A percentile compares a stretch with the other conserved stretches of the same genome.
phyloP scores from a whole-genome alignment of 1,140 invertebrate genomes.

The Campoletis sonorensis region DNA sequence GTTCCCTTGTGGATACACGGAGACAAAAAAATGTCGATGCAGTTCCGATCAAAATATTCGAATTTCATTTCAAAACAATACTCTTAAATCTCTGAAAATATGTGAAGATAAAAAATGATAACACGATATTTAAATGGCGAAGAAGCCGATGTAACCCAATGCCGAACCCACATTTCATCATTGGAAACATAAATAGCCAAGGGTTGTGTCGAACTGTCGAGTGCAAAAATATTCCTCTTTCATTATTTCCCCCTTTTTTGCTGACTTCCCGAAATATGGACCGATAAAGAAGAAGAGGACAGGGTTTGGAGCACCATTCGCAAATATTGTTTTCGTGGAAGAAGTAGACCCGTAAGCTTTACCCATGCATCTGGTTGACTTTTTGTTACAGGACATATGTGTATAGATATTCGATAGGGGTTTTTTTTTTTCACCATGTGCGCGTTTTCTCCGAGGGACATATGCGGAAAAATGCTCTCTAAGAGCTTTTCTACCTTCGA shows the following conservation, averaged over 20 bases:
- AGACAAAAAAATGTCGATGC: no score
- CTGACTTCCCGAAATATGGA: background rate
- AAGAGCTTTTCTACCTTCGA: background rate
- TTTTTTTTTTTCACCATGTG: background rate
- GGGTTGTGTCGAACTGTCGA: background rate
- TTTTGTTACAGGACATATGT: background rate
- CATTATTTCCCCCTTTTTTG: slow-evolving; percentile 1
- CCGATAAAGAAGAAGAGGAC: background rate
- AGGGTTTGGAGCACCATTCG: background rate
- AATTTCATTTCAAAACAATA: no score
- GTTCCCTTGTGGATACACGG: no score
- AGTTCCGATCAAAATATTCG: no score
- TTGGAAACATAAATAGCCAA: background rate
- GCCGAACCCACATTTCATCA: background rate
- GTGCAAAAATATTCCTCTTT: slow-evolving; percentile 6
- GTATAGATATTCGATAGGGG: background rate
- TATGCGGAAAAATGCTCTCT: background rate
- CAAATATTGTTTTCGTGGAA: slow-evolving; percentile 14
- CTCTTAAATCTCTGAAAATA: no score
- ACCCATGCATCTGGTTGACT: slow-evolving; percentile 7
- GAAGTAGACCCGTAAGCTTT: background rate
- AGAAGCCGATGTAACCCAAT: background rate
- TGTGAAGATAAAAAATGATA: background rate
- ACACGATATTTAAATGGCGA: background rate
- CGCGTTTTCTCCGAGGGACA: background rate